phyloP scores from a whole-genome alignment of 2,113 vertebrate genomes.

The Pangasianodon hypophthalmus region DNA sequence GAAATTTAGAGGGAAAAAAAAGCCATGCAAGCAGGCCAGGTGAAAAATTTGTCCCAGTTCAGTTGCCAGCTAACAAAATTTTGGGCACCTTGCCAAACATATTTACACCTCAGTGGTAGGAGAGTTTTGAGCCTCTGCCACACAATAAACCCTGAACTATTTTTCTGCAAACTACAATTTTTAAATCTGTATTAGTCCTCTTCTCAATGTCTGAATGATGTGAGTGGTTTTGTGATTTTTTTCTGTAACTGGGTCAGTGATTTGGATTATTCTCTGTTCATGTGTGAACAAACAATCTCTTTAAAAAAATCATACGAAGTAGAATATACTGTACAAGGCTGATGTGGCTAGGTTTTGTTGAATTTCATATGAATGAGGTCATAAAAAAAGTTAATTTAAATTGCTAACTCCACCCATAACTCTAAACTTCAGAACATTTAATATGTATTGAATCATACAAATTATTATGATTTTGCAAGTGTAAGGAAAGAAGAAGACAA shows the following conservation, averaged over 20 bases:
- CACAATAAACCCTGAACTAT: conserved; percentile 6
- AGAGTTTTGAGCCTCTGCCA: conserved; percentile 61
- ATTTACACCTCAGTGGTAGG: conserved; percentile 63
- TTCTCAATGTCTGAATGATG: not conserved
- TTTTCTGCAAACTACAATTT: not conserved
- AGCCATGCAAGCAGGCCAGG: conserved; percentile 36
- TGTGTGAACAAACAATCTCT: not conserved
- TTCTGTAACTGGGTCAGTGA: conserved; percentile 18
- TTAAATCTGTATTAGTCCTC: not conserved
- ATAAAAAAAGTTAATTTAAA: not conserved
- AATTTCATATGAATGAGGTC: not conserved
- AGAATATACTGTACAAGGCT: not conserved
- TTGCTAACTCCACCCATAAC: not conserved
- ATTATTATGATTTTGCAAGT: not conserved
- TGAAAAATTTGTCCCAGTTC: conserved; percentile 62
- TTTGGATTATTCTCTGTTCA: not conserved
- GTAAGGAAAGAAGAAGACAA: not conserved
- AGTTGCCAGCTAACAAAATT: conserved; percentile 67
- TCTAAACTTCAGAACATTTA: not conserved
- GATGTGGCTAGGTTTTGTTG: not conserved
- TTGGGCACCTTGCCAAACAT: conserved; percentile 58
- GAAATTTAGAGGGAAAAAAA: not conserved
- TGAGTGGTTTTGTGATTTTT: conserved; percentile 52
- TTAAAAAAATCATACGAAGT: not conserved
- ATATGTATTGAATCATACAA: not conserved